These are phyloP conservation scores for Leuciscus waleckii DNA, from an alignment of 2,797 vertebrate genomes.

Conservation along the genomic window DNA sequence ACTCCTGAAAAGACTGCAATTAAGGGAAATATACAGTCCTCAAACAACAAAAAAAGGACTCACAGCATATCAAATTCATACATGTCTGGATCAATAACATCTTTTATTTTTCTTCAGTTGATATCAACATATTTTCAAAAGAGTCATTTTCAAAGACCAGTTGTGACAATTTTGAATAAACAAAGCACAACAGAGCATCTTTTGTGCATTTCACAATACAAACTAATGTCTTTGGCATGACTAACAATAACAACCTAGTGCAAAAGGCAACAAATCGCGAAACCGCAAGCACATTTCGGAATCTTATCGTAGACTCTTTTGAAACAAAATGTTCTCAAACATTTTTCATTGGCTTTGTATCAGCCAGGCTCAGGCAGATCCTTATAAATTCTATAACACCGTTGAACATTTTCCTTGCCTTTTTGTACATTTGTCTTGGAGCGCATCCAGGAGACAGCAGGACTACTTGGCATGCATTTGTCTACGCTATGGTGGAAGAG, in stretches of 20 bases:
- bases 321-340: slow-evolving; percentile 32
- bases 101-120: background rate
- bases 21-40: slow-evolving; percentile 7
- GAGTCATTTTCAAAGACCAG: background rate
- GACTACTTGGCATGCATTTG: slow-evolving; percentile 69
- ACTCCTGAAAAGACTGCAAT: background rate
- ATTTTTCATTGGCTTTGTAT: slow-evolving; percentile 65
- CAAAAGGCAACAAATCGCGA: background rate
- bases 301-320: background rate
- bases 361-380: slow-evolving; percentile 58
- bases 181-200: background rate
- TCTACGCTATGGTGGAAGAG: slow-evolving; percentile 64
- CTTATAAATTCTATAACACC: slow-evolving; percentile 64
- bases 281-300: background rate
- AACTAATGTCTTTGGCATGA: background rate
- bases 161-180: background rate
- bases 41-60: background rate
- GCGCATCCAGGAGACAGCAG: slow-evolving; percentile 74
- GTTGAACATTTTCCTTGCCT: slow-evolving; percentile 68
- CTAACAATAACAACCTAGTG: background rate
- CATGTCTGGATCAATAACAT: slow-evolving; percentile 1
- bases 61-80: background rate
- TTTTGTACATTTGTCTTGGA: slow-evolving; percentile 76
- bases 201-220: slow-evolving; percentile 8
- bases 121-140: slow-evolving; percentile 4